Conservation (phyloP, 2,888 invertebrate species). For the Clunio marinus region DNA sequence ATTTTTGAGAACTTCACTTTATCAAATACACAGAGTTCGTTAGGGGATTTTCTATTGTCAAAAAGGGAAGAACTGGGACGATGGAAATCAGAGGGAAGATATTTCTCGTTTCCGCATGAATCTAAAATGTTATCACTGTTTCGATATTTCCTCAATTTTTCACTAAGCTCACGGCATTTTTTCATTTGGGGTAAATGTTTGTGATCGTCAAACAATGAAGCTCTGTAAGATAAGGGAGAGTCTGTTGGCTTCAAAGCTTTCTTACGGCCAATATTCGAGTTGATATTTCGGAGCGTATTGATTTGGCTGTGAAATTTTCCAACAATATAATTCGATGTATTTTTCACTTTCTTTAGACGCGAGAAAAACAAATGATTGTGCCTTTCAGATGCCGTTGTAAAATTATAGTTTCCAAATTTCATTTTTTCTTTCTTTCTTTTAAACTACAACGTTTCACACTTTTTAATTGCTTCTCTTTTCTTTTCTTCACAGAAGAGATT, state of each 20-base stretch:
- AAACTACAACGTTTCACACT: constrained; percentile 15
- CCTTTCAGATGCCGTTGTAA: constrained; percentile 47
- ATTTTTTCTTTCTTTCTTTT: constrained; percentile 42
- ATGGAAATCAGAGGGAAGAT: constrained; percentile 24
- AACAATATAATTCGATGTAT: constrained; percentile 48
- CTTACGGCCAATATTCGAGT: constrained; percentile 5
- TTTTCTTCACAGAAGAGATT: background rate
- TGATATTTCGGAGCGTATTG: constrained; percentile 41
- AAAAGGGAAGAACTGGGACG: constrained; percentile 7
- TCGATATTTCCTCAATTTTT: constrained; percentile 21
- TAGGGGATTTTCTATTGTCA: constrained; percentile 9
- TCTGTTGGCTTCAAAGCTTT: constrained; percentile 43
- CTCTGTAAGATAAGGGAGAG: constrained; percentile 49
- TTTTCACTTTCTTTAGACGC: constrained; percentile 47
- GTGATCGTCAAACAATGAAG: constrained; percentile 47
- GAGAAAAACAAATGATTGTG: constrained; percentile 42
- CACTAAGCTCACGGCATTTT: constrained; percentile 23
- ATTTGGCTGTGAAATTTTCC: constrained; percentile 47
- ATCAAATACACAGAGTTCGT: constrained; percentile 27
- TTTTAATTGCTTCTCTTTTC: constrained; percentile 38
- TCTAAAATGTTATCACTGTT: background rate
- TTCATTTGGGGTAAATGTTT: background rate
- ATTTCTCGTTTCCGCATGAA: background rate
- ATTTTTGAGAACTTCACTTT: constrained; percentile 36
- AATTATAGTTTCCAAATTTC: constrained; percentile 51